Percentiles rank a stretch among this genome's conserved stretches.
Evolutionary conservation across 2,797 vertebrate genomes (phyloP).

Genomic region (Coregonus sp.): DNA sequence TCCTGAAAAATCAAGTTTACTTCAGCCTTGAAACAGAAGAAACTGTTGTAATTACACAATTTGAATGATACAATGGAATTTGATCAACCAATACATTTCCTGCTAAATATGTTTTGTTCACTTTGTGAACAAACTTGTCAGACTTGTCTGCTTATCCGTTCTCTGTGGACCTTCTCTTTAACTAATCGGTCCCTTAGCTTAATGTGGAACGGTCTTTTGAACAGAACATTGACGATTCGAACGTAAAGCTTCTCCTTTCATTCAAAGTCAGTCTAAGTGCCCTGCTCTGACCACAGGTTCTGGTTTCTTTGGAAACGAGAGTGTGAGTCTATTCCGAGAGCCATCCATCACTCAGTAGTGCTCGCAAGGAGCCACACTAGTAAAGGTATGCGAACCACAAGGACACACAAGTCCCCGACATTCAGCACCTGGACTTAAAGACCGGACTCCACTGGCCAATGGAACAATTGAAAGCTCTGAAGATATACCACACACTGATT

Average conservation of each 20-base stretch:
- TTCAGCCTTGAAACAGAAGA: not conserved
- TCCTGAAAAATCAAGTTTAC: conserved; percentile 18
- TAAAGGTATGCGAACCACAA: conserved; percentile 69
- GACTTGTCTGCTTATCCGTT: not conserved
- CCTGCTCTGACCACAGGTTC: conserved; percentile 66
- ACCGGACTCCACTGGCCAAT: not conserved
- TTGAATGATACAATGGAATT: not conserved
- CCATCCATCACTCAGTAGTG: conserved; percentile 37
- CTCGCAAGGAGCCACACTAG: conserved; percentile 47
- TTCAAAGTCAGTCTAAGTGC: conserved; percentile 61
- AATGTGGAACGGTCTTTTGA: conserved; percentile 19
- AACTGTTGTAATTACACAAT: not conserved
- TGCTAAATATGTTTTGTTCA: not conserved
- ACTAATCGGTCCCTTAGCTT: conserved; percentile 4
- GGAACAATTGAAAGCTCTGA: not conserved
- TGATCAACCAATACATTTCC: not conserved
- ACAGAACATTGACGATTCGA: conserved; percentile 41
- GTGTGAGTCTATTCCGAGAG: conserved; percentile 72
- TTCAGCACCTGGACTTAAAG: not conserved
- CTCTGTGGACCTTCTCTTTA: not conserved
- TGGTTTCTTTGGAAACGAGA: conserved; percentile 78
- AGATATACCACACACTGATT: not conserved
- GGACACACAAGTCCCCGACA: conserved; percentile 32
- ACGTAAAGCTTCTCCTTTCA: conserved; percentile 46
- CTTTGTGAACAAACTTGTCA: not conserved